Base-by-base conservation (phyloP, 2,888 invertebrate species). In the Yponomeuta malinellus region DNA sequence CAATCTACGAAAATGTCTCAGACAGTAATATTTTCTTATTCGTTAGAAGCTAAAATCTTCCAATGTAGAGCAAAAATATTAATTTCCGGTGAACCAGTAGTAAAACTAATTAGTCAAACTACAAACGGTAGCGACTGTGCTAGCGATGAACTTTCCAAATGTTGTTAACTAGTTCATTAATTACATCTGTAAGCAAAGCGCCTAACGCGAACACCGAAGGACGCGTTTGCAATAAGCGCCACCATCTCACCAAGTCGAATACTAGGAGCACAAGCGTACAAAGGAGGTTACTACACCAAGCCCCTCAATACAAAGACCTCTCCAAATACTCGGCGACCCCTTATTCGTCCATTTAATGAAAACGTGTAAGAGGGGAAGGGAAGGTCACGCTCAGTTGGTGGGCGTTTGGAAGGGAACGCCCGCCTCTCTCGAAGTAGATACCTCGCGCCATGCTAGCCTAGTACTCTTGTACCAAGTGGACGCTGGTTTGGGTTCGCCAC, bases 321-420 rank as follows among this genome's bases (percentile, higher is more conserved):
- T 75, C 72, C 75, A 76, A 77, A 76, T 77, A 78, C 76, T 74
- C 78, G 29, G 70, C 70, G 33, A 70, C 70, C 70, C 70, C 70
- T 70, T 43, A 8, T 43, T 70, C 70, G 52, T 29, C 10, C 3
- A 59, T 37, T 33, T 33, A 59, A 31, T 63, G 63, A n/a, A 15
- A 59, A 12, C 37, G 63, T 52, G 29, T 64, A 12, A 48, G 81
- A 81, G 83, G 52, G 52, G 82, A 84, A 81, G 78, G 81, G 84
- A 81, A 83, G 88, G 80, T 87, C 88, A 84, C 83, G 79, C 81
- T 83, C 78, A 83, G 84, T 83, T 90, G 89, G 91, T 78, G 85
- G 85, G 81, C 84, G 80, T 48, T 15, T 37, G 12, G 81, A 81
- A 86, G 88, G 88, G 88, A 90, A 87, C 82, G 83, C 85, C 89